Evolutionary conservation across 2,888 invertebrate species (phyloP).

Genomic region (Temnothorax rugatulus): DNA sequence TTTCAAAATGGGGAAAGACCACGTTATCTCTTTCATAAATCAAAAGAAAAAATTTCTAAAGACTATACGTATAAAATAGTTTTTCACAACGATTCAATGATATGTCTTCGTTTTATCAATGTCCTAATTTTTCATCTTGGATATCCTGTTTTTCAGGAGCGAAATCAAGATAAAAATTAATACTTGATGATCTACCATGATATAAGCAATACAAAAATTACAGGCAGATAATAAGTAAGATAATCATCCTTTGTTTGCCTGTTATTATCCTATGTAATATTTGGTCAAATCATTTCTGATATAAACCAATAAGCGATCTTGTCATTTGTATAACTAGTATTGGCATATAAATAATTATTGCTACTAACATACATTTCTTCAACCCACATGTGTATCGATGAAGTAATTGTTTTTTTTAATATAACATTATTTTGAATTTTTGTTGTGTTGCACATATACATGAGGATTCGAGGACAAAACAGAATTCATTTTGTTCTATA

Average conservation of each 20-base stretch:
- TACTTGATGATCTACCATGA: not conserved
- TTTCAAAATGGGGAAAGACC: not conserved
- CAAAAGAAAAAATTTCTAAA: conserved; percentile 18
- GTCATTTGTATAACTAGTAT: conserved; percentile 51
- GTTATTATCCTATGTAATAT: conserved; percentile 64
- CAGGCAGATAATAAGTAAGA: conserved; percentile 61
- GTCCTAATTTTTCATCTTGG: not conserved
- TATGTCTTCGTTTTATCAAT: conserved; percentile 27
- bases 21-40: not conserved
- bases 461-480: conserved; percentile 36
- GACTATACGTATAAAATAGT: conserved; percentile 1
- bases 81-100: conserved; percentile 18
- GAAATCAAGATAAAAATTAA: not conserved
- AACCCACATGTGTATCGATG: conserved; percentile 62
- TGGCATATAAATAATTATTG: conserved; percentile 57
- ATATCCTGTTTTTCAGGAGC: not conserved
- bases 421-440: conserved; percentile 21
- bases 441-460: not conserved
- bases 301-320: conserved; percentile 61
- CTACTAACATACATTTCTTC: conserved; percentile 52
- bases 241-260: conserved; percentile 64
- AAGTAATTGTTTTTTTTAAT: conserved; percentile 41
- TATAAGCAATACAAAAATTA: conserved; percentile 29
- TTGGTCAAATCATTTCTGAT: conserved; percentile 70
- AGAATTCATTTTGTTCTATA: conserved; percentile 13